Base-by-base conservation (phyloP, 1,140 invertebrate species). In the Camponotus floridanus region DNA sequence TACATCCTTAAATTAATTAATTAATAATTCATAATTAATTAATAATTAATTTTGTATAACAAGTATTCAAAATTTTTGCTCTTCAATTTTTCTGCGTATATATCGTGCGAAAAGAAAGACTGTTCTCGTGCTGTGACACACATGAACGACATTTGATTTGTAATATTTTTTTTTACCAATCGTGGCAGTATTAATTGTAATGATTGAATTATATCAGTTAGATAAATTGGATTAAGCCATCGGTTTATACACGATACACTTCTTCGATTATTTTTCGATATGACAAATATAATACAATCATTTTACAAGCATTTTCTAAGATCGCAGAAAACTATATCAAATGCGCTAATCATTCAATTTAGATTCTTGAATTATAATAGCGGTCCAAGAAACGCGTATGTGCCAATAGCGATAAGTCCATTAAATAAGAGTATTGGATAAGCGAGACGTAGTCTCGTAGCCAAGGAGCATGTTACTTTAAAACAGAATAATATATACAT, bases 311-410 rank as follows among this genome's bases (percentile, higher is more conserved):
- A 11, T 11, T 45, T 73, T 73, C 73, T 51, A 73, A 83, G 36
- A 4, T 84, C 51, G 51, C 21, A 64, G 18, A 6, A 76, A 55
- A 55, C 61, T 13, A 33, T 26, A n/a, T 62, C 42, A 21, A 51
- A 26, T 55, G 36, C 48, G 55, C 31, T 45, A 31, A 33, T 64
- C 42, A 42, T 67, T 85, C 48, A 18, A 33, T 51, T 39, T 70
- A 45, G 62, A 26, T 87, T 89, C 55, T 90, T 55, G 74, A 89
- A 68, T 51, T 64, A 33, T 80, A 87, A 87, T 51, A 83, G 92
- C 85, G 93, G 93, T 94, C 94, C 93, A 94, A 94, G 85, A 84
- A 85, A 91, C 76, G 89, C 91, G 88, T 92, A 94, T 91, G 94
- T 94, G 94, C 94, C 94, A 94, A 94, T 91, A 92, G 91, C 85